A percentile compares a stretch with the other conserved stretches of the same genome.
Evolutionary conservation across 2,113 vertebrate genomes (phyloP).

Genomic region (Rhizomys pruinosus): DNA sequence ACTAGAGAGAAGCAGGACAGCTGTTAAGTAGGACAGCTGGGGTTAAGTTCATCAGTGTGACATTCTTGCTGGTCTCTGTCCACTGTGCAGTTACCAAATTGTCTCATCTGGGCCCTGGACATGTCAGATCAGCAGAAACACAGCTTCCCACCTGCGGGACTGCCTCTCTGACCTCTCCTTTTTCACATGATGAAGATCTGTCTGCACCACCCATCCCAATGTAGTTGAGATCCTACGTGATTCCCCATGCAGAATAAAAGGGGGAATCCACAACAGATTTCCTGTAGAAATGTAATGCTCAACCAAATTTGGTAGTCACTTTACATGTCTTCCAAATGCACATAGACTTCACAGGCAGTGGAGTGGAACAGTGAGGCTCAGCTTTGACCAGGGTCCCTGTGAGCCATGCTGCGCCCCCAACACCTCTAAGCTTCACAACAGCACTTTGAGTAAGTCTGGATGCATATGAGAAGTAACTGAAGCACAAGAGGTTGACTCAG

Average conservation of each 20-base stretch:
- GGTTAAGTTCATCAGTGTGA: constrained; percentile 67
- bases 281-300: neutral
- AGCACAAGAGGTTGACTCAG: neutral
- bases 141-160: neutral
- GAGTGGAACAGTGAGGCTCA: neutral
- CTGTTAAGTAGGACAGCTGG: constrained; percentile 74
- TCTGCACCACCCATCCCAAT: neutral
- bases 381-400: neutral
- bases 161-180: neutral
- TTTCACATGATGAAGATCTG: neutral
- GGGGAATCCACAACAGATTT: neutral
- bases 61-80: constrained; percentile 49
- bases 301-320: neutral
- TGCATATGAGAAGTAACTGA: neutral
- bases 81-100: constrained; percentile 25
- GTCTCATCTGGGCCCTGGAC: neutral
- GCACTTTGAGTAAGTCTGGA: neutral
- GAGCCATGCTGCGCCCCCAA: neutral
- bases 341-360: neutral
- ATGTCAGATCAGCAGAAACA: neutral
- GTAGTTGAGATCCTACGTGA: neutral
- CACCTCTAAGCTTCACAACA: neutral
- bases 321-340: neutral
- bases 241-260: neutral
- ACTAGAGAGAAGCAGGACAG: constrained; percentile 64